A percentile compares a stretch with the other conserved stretches of the same genome.
phyloP scores from a whole-genome alignment of 2,113 vertebrate genomes.

The Phycodurus eques region DNA sequence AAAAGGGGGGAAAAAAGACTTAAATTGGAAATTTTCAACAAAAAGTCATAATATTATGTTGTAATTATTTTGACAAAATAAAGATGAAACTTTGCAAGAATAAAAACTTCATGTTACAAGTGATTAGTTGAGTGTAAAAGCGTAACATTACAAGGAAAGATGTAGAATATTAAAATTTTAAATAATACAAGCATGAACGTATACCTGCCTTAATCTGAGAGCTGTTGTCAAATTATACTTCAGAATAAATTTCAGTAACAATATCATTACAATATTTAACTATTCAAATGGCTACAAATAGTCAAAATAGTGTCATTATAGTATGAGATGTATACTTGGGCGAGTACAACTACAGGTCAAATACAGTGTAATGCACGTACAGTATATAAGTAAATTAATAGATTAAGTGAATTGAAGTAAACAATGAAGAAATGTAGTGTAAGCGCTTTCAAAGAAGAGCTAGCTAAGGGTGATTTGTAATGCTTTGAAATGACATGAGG shows the following conservation, averaged over 20 bases:
- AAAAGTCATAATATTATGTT: too few relatives aligned
- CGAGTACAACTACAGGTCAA: neutral
- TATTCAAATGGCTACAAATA: neutral
- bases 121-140: too few relatives aligned
- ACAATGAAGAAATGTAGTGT: neutral
- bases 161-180: too few relatives aligned
- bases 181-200: too few relatives aligned
- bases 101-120: too few relatives aligned
- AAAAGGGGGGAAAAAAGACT: too few relatives aligned
- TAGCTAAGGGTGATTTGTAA: constrained; percentile 12
- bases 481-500: constrained; percentile 22
- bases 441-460: constrained; percentile 14
- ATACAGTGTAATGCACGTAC: neutral
- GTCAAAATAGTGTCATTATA: neutral
- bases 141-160: too few relatives aligned
- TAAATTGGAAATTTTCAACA: too few relatives aligned
- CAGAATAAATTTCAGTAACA: too few relatives aligned
- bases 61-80: neutral
- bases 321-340: neutral
- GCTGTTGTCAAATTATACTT: too few relatives aligned
- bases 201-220: too few relatives aligned
- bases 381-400: neutral
- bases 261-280: too few relatives aligned
- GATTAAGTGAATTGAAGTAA: constrained; percentile 8
- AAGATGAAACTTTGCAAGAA: neutral